A percentile compares a stretch with the other conserved stretches of the same genome.
Conservation (phyloP, 2,888 invertebrate genomes). For the Alviniconcha strummeri region DNA sequence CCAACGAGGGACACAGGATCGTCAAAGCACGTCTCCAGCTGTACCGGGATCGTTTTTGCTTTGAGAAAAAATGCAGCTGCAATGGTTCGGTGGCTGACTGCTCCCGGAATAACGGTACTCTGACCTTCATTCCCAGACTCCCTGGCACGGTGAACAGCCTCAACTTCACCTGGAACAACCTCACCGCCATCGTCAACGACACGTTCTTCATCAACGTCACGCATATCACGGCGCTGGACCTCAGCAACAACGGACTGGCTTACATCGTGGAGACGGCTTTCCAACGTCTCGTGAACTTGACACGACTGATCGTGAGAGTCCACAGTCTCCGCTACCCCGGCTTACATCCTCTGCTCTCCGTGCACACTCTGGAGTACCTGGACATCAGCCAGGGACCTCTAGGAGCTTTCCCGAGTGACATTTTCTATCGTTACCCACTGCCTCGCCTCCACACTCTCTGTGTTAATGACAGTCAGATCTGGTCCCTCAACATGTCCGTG, state of each 20-base stretch:
- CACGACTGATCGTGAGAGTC: not conserved
- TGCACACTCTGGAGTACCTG: slow-evolving; percentile 17
- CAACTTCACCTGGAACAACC: slow-evolving; percentile 25
- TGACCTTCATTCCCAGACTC: slow-evolving; percentile 17
- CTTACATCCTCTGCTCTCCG: slow-evolving; percentile 14
- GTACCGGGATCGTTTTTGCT: too few relatives aligned
- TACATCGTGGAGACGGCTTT: slow-evolving; percentile 27
- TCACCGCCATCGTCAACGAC: slow-evolving; percentile 5
- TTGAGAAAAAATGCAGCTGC: too few relatives aligned
- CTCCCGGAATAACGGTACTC: not conserved
- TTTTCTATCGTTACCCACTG: slow-evolving; percentile 16
- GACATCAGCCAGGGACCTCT: slow-evolving; percentile 19
- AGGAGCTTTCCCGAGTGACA: slow-evolving; percentile 5
- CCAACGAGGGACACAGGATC: too few relatives aligned
- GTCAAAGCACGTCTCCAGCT: too few relatives aligned
- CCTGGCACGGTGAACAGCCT: slow-evolving; percentile 18
- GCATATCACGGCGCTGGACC: slow-evolving; percentile 23
- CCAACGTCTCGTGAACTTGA: slow-evolving; percentile 14
- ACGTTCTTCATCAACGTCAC: slow-evolving; percentile 37
- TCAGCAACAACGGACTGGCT: slow-evolving; percentile 24
- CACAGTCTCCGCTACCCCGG: slow-evolving; percentile 1
- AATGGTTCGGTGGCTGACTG: not conserved
- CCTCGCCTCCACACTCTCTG: slow-evolving; percentile 5
- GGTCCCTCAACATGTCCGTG: slow-evolving; percentile 6
- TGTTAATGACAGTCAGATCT: slow-evolving; percentile 27